phyloP scores from a whole-genome alignment of 2,888 invertebrate genomes.

The Dynastes hyllus region DNA sequence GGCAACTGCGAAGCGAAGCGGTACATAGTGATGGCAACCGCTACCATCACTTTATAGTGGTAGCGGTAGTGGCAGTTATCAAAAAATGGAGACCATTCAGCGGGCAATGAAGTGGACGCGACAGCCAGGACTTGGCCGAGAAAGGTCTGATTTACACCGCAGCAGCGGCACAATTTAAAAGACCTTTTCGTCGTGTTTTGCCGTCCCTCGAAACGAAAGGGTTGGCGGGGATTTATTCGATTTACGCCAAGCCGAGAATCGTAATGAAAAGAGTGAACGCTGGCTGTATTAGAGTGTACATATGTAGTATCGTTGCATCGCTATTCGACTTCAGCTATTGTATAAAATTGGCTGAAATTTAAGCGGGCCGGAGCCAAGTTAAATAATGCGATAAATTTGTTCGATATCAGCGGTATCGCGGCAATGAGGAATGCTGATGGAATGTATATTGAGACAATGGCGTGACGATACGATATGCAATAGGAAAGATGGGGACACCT shows the following conservation, averaged over 20 bases:
- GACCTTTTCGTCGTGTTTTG: conserved; percentile 35
- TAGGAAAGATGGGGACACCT: too few relatives aligned
- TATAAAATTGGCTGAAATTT: conserved; percentile 37
- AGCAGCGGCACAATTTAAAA: conserved; percentile 9
- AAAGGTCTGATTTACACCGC: conserved; percentile 35
- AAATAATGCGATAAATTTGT: conserved; percentile 37
- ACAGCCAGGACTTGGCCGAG: conserved; percentile 24
- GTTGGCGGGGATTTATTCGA: conserved; percentile 36
- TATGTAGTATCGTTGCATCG: too few relatives aligned
- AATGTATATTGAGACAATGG: too few relatives aligned
- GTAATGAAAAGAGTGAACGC: conserved; percentile 18
- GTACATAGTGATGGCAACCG: too few relatives aligned
- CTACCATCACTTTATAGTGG: too few relatives aligned
- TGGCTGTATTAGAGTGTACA: too few relatives aligned
- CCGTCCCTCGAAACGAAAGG: conserved; percentile 19
- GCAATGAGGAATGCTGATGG: neutral
- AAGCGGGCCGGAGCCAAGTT: conserved; percentile 14
- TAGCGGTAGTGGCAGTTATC: conserved; percentile 14
- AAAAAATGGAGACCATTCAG: conserved; percentile 27
- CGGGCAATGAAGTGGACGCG: conserved; percentile 42
- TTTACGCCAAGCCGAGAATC: conserved; percentile 21
- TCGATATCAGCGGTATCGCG: conserved; percentile 14
- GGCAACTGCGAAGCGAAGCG: too few relatives aligned
- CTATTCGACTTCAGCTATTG: neutral
- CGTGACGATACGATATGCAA: too few relatives aligned